Percentiles rank a stretch among this genome's conserved stretches.
phyloP scores from a whole-genome alignment of 2,113 vertebrate species.

The Circaetus gallicus region DNA sequence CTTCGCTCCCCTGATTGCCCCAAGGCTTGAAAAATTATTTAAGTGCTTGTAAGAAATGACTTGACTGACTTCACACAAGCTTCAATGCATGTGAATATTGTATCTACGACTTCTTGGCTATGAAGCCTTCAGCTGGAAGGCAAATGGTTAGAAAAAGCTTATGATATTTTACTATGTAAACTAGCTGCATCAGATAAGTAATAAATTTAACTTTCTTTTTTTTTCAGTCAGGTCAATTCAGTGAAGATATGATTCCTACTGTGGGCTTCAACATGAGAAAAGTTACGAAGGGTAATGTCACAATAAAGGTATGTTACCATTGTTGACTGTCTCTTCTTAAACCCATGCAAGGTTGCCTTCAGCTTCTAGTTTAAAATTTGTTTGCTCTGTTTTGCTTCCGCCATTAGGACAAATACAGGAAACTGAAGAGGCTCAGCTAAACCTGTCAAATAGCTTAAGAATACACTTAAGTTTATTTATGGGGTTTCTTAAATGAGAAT shows the following conservation, averaged over 20 bases:
- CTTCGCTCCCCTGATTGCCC: neutral
- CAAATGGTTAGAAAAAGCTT: neutral
- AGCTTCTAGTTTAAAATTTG: neutral
- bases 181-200: neutral
- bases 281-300: constrained; percentile 86
- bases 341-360: neutral
- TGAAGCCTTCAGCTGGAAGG: neutral
- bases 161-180: neutral
- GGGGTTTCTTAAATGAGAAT: neutral
- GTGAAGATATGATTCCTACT: constrained; percentile 87
- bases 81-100: neutral
- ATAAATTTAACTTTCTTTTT: neutral
- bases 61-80: neutral
- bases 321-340: neutral
- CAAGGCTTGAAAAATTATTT: neutral
- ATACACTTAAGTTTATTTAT: neutral
- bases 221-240: constrained; percentile 84
- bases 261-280: constrained; percentile 89
- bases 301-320: constrained; percentile 79
- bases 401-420: neutral
- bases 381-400: neutral
- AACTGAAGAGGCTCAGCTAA: neutral
- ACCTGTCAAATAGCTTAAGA: neutral
- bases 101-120: neutral
- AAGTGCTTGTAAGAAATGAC: neutral